phyloP scores from a whole-genome alignment of 1,140 invertebrate species.

The Callitettix versicolor region DNA sequence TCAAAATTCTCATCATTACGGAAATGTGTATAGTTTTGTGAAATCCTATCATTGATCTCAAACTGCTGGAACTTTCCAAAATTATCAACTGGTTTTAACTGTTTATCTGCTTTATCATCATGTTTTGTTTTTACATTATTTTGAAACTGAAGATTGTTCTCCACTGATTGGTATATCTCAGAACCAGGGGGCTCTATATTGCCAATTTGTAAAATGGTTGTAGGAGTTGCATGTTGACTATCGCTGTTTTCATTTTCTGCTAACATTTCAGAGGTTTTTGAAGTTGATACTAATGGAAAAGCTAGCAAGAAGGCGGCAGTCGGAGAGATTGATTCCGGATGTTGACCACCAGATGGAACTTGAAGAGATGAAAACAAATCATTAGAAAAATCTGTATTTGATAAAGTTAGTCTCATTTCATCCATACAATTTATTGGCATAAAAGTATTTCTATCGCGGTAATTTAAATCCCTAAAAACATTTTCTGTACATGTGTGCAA shows the following conservation, averaged over 20 bases:
- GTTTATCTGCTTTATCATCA: constrained; percentile 31
- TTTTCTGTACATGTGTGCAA: constrained; percentile 3
- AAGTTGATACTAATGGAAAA: constrained; percentile 56
- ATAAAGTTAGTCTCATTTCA: constrained; percentile 40
- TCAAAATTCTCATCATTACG: constrained; percentile 15
- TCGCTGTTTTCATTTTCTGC: constrained; percentile 40
- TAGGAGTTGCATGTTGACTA: constrained; percentile 42
- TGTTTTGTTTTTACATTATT: constrained; percentile 24
- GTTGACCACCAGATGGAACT: constrained; percentile 46
- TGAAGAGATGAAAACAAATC: constrained; percentile 59
- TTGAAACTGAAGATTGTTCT: constrained; percentile 28
- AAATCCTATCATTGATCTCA: not conserved
- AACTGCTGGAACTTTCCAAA: not conserved
- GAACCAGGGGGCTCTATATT: constrained; percentile 41
- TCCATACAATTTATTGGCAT: constrained; percentile 33
- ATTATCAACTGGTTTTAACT: not conserved
- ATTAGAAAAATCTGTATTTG: constrained; percentile 56
- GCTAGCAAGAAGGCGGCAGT: constrained; percentile 65
- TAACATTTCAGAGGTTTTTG: constrained; percentile 43
- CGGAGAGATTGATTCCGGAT: constrained; percentile 58
- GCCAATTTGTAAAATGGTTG: constrained; percentile 48
- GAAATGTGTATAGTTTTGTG: not conserved
- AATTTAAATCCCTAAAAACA: not conserved
- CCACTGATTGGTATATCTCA: constrained; percentile 24
- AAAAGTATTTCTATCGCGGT: constrained; percentile 19